Percentiles rank a stretch among this genome's conserved stretches.
phyloP scores from a whole-genome alignment of 2,888 invertebrate species.

The Leistus spinibarbis region DNA sequence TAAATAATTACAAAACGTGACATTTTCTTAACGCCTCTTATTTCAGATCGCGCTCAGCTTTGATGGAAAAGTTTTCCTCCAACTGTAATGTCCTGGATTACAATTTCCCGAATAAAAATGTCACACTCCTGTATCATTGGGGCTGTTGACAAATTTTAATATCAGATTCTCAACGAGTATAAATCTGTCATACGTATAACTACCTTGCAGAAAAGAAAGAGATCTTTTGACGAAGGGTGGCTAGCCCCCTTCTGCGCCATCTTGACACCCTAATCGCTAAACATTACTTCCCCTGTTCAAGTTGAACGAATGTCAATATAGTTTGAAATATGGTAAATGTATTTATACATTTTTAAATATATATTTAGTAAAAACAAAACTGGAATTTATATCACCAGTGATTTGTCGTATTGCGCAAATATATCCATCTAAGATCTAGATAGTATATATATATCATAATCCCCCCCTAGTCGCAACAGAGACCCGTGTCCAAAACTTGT shows the following conservation, averaged over 20 bases:
- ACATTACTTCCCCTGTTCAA: background rate
- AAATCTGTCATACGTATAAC: slow-evolving; percentile 13
- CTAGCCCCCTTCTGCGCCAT: background rate
- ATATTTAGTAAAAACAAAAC: background rate
- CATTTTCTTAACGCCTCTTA: background rate
- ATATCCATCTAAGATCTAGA: background rate
- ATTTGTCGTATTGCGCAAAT: background rate
- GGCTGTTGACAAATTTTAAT: slow-evolving; percentile 40
- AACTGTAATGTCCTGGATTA: slow-evolving; percentile 8
- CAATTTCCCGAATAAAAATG: slow-evolving; percentile 34
- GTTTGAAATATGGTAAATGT: no score
- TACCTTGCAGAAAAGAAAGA: background rate
- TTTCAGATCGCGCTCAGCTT: background rate
- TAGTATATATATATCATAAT: no score
- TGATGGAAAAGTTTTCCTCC: background rate
- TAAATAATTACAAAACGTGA: background rate
- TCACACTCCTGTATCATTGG: slow-evolving; percentile 39
- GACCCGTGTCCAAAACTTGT: background rate
- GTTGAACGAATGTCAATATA: background rate
- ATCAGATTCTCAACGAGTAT: slow-evolving; percentile 24
- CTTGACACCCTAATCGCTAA: background rate
- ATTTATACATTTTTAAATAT: no score
- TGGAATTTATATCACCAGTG: background rate
- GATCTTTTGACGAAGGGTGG: background rate
- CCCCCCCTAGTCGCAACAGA: background rate